These are phyloP conservation scores for Emydura subglobosa DNA, from an alignment of 2,113 vertebrate genomes.

Conservation along the genomic window DNA sequence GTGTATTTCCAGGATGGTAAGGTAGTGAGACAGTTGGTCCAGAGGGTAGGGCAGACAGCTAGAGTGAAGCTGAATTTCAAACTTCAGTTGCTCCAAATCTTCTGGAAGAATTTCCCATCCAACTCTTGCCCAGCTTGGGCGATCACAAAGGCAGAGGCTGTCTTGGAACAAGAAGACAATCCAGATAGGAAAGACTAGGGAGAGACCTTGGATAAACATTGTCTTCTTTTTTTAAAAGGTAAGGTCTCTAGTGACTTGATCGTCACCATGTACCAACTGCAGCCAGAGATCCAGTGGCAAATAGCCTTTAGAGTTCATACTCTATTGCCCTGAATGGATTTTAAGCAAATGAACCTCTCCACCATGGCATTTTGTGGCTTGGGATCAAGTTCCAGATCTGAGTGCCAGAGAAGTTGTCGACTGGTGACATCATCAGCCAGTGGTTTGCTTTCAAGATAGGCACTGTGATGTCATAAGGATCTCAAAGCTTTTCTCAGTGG, in stretches of 20 bases:
- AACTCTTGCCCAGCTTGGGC: constrained; percentile 64
- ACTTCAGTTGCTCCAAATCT: constrained; percentile 46
- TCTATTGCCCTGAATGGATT: background rate
- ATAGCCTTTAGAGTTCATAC: background rate
- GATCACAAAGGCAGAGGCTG: constrained; percentile 39
- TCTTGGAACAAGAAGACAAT: constrained; percentile 36
- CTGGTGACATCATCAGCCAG: background rate
- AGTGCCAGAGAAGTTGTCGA: background rate
- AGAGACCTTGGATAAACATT: constrained; percentile 31
- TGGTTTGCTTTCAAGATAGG: background rate
- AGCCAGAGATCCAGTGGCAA: constrained; percentile 1
- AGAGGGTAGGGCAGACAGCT: constrained; percentile 47
- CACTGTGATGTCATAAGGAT: constrained; percentile 56
- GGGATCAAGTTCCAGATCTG: background rate
- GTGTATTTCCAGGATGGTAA: constrained; percentile 20
- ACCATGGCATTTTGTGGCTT: background rate
- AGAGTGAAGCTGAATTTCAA: background rate
- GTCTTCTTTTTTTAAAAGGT: constrained; percentile 20
- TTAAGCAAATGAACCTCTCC: background rate
- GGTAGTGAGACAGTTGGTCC: constrained; percentile 39
- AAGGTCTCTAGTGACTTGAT: background rate
- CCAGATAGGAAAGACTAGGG: constrained; percentile 31
- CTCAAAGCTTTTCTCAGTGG: background rate
- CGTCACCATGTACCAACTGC: background rate
- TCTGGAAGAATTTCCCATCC: constrained; percentile 72